Evolutionary conservation across 2,113 vertebrate species (phyloP).

Genomic region (Perognathus longimembris): DNA sequence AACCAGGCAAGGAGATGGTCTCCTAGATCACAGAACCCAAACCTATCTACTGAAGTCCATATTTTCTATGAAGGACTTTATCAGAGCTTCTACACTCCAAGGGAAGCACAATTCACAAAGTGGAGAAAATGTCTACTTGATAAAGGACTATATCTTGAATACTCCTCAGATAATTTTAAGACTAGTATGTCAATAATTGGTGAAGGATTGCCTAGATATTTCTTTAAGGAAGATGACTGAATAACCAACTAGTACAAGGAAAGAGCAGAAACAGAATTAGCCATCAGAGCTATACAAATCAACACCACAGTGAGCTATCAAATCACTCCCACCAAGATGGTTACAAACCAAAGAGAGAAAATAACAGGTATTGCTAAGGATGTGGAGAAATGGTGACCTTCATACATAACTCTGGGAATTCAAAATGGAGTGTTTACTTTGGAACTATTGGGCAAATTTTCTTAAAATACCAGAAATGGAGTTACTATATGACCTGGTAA

Average conservation of each 20-base stretch:
- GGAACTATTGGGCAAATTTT: background rate
- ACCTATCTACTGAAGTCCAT: background rate
- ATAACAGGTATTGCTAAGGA: background rate
- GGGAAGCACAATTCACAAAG: background rate
- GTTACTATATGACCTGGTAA: background rate
- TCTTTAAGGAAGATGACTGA: background rate
- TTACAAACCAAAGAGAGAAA: slow-evolving; percentile 14
- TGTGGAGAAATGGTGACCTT: background rate
- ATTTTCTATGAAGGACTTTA: background rate
- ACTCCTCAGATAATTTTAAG: background rate
- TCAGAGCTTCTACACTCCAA: background rate
- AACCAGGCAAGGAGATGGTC: background rate
- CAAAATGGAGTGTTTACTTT: background rate
- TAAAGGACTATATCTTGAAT: background rate
- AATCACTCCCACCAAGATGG: background rate
- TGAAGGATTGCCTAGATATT: background rate
- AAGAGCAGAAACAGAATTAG: background rate
- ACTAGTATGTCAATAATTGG: background rate
- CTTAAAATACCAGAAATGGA: background rate
- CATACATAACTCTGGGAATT: background rate
- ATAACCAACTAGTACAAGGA: background rate
- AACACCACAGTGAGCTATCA: background rate
- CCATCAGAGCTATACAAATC: background rate
- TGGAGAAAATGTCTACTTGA: background rate
- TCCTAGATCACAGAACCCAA: background rate